Conservation (phyloP, 2,113 vertebrate species). For the Reinhardtius hippoglossoides region DNA sequence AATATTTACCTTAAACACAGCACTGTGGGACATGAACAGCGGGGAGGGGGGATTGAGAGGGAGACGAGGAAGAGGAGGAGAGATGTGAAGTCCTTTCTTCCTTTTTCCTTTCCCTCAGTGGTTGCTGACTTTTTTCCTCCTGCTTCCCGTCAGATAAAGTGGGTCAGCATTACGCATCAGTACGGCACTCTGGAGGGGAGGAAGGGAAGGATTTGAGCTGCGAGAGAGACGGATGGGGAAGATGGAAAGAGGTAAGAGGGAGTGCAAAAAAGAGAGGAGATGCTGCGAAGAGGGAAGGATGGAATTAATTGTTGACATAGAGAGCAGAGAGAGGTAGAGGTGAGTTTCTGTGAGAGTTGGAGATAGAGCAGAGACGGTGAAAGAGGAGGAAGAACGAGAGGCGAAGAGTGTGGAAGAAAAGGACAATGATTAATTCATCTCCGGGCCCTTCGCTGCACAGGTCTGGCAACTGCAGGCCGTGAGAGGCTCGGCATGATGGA, state of each 20-base stretch:
- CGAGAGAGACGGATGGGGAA: slow-evolving; percentile 13
- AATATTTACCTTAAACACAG: slow-evolving; percentile 76
- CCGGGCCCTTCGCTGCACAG: slow-evolving; percentile 14
- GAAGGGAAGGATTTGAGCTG: slow-evolving; percentile 35
- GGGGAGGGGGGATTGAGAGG: not conserved
- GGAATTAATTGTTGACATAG: slow-evolving; percentile 3
- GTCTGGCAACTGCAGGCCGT: slow-evolving; percentile 35
- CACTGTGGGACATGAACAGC: slow-evolving; percentile 47
- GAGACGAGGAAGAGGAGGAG: slow-evolving; percentile 9
- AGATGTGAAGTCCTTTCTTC: slow-evolving; percentile 23
- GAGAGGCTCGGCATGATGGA: slow-evolving; percentile 50
- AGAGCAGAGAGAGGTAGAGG: not conserved
- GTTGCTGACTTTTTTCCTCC: slow-evolving; percentile 6
- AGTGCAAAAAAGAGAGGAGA: slow-evolving; percentile 29
- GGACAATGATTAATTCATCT: slow-evolving; percentile 69
- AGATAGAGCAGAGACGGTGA: slow-evolving; percentile 15
- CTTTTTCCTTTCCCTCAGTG: slow-evolving; percentile 19
- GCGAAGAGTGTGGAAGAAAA: slow-evolving; percentile 24
- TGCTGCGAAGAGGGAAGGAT: slow-evolving; percentile 10
- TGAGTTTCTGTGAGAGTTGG: slow-evolving; percentile 5
- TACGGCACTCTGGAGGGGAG: slow-evolving; percentile 31
- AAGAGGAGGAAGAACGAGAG: not conserved
- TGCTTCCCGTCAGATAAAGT: slow-evolving; percentile 64
- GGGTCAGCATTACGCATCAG: slow-evolving; percentile 73
- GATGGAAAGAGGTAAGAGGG: slow-evolving; percentile 18